Evolutionary conservation across 1,140 invertebrate genomes (phyloP).

Genomic region (Drosophila lacertosa): DNA sequence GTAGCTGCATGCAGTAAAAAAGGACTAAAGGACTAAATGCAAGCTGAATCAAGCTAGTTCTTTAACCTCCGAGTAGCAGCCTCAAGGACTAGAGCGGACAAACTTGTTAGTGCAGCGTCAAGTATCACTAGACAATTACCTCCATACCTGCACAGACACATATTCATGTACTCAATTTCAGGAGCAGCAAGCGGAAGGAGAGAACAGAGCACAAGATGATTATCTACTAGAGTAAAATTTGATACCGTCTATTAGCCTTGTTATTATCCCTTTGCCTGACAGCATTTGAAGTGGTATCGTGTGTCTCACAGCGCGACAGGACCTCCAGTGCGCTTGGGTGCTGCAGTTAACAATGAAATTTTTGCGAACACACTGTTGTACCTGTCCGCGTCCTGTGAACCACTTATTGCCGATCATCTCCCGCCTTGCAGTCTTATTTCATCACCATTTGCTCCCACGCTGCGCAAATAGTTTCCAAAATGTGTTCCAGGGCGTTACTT

Average conservation of each 20-base stretch:
- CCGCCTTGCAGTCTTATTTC: background rate
- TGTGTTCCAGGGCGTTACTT: slow-evolving; percentile 30
- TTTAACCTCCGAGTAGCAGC: slow-evolving; percentile 51
- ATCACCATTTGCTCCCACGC: slow-evolving; percentile 57
- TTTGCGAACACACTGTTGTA: slow-evolving; percentile 20
- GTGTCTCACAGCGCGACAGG: slow-evolving; percentile 62
- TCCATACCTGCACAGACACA: slow-evolving; percentile 10
- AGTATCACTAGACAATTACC: slow-evolving; percentile 75
- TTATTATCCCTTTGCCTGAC: slow-evolving; percentile 73
- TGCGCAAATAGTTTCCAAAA: slow-evolving; percentile 36
- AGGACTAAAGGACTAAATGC: slow-evolving; percentile 22
- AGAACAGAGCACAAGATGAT: slow-evolving; percentile 58
- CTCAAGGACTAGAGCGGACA: slow-evolving; percentile 36
- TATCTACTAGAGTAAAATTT: slow-evolving; percentile 83
- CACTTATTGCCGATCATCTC: slow-evolving; percentile 26
- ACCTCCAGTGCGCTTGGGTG: slow-evolving; percentile 57
- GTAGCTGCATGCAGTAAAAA: slow-evolving; percentile 30
- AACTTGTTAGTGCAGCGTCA: slow-evolving; percentile 69
- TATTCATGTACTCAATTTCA: background rate
- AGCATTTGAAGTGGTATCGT: slow-evolving; percentile 80
- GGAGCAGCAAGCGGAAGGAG: slow-evolving; percentile 11
- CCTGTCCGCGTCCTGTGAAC: slow-evolving; percentile 31
- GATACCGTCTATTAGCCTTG: slow-evolving; percentile 84
- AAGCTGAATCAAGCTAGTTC: slow-evolving; percentile 38
- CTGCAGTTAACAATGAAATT: slow-evolving; percentile 46